A percentile compares a stretch with the other conserved stretches of the same genome.
These are phyloP conservation scores for Scaptomyza parva DNA, from an alignment of 2,888 invertebrate species.

Conservation along the genomic window DNA sequence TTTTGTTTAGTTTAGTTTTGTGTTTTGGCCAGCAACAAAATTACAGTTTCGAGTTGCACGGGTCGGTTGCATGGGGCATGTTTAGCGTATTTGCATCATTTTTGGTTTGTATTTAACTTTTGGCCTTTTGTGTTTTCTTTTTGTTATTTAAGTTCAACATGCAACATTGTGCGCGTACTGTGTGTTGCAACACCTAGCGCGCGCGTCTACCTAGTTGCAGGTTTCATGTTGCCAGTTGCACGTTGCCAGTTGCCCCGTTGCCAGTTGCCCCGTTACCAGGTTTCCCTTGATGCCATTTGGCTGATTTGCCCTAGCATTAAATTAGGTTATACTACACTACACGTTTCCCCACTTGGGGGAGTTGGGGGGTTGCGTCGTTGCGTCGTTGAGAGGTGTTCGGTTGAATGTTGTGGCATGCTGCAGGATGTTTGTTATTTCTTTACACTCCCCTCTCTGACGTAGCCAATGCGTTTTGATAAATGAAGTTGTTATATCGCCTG, in stretches of 20 bases:
- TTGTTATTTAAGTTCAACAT: too few species aligned
- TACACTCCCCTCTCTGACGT: conserved; percentile 11
- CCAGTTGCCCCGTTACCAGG: too few species aligned
- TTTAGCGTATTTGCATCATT: conserved; percentile 23
- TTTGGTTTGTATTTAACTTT: conserved; percentile 23
- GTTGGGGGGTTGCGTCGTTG: not conserved
- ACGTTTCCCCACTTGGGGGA: not conserved
- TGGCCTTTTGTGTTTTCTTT: conserved; percentile 16
- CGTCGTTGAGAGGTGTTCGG: too few species aligned
- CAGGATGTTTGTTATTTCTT: too few species aligned
- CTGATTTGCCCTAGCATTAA: conserved; percentile 36
- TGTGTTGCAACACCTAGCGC: conserved; percentile 14
- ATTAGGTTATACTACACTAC: conserved; percentile 60
- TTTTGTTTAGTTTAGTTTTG: conserved; percentile 38
- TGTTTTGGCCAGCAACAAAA: conserved; percentile 33
- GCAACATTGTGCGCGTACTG: conserved; percentile 23
- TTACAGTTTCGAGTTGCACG: conserved; percentile 42
- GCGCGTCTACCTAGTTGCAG: conserved; percentile 3
- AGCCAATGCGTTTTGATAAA: conserved; percentile 67
- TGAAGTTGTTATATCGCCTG: conserved; percentile 58
- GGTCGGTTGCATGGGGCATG: too few species aligned
- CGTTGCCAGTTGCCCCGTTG: conserved; percentile 18
- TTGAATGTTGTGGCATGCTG: too few species aligned
- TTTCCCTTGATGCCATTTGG: conserved; percentile 17
- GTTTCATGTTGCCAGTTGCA: conserved; percentile 1